Conservation (phyloP, 2,888 invertebrate genomes). For the Cephalotes varians region DNA sequence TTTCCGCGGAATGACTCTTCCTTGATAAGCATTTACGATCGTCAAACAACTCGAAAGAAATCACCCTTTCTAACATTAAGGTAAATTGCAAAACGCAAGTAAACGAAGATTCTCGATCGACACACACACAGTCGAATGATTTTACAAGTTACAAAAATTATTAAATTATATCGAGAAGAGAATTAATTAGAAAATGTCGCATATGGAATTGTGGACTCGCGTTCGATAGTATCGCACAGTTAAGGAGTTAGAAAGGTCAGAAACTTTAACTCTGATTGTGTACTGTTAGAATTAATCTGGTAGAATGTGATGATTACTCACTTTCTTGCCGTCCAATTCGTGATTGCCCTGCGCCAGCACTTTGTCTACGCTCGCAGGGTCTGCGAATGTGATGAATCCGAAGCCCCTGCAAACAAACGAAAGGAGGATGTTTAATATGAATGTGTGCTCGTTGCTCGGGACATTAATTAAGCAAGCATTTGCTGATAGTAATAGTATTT, state of each 20-base stretch:
- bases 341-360: slow-evolving; percentile 99
- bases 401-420: slow-evolving; percentile 93
- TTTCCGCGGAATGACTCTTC: neutral
- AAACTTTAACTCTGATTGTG: neutral
- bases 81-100: neutral
- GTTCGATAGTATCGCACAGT: neutral
- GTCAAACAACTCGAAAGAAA: neutral
- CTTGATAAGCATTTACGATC: neutral
- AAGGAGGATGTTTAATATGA: slow-evolving; percentile 28
- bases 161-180: neutral
- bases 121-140: neutral
- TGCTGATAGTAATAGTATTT: slow-evolving; percentile 45
- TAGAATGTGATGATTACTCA: slow-evolving; percentile 86
- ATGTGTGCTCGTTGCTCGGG: slow-evolving; percentile 3
- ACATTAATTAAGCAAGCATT: slow-evolving; percentile 42
- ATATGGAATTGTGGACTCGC: no score
- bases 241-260: neutral
- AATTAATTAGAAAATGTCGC: neutral
- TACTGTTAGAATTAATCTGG: slow-evolving; percentile 15
- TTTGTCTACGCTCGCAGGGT: slow-evolving; percentile 99
- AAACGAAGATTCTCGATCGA: neutral
- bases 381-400: slow-evolving; percentile 99
- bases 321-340: slow-evolving; percentile 99
- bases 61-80: neutral
- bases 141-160: neutral